Conservation (phyloP, 2,113 vertebrate species). For the Otolemur garnettii region DNA sequence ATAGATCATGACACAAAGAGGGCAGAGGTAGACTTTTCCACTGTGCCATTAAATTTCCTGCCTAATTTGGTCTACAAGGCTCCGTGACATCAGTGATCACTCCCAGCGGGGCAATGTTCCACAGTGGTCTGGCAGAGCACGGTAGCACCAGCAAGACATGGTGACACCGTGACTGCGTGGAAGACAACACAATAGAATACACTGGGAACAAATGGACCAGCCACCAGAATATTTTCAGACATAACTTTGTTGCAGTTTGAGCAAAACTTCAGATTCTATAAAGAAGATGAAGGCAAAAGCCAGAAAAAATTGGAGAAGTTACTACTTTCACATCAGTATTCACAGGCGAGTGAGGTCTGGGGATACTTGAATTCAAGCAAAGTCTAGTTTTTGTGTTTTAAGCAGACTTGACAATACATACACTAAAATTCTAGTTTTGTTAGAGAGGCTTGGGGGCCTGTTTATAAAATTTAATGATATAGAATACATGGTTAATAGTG, state of each 20-base stretch:
- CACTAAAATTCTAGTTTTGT: neutral
- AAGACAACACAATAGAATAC: neutral
- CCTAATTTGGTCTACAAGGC: neutral
- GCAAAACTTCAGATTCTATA: neutral
- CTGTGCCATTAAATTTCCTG: neutral
- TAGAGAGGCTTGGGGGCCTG: neutral
- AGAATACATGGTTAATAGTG: neutral
- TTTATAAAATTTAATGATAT: constrained; percentile 7
- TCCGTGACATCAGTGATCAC: neutral
- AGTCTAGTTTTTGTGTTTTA: neutral
- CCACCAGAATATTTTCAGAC: neutral
- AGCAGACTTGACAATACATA: neutral
- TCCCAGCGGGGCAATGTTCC: neutral
- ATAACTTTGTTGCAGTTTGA: neutral
- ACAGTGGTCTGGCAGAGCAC: neutral
- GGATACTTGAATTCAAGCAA: neutral
- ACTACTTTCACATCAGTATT: neutral
- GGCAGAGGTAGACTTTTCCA: neutral
- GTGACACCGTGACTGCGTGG: fast-evolving
- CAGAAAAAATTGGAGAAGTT: neutral
- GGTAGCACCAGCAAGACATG: fast-evolving
- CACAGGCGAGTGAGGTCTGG: neutral
- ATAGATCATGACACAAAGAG: neutral
- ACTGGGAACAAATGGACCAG: neutral
- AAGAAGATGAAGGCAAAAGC: neutral